Evolutionary conservation across 2,113 vertebrate species (phyloP).

Genomic region (Spizaetus ornatus): DNA sequence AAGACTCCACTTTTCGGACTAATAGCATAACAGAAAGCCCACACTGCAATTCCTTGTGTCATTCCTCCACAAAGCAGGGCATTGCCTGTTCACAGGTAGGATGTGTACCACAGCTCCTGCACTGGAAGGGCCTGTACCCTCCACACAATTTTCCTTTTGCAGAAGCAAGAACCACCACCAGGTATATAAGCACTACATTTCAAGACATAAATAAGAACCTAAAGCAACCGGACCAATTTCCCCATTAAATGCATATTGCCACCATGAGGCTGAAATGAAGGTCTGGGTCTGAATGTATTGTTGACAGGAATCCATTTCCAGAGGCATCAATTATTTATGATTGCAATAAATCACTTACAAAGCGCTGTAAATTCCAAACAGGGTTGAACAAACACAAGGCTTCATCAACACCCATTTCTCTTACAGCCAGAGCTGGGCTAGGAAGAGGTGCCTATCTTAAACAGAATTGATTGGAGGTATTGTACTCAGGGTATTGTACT

Average conservation of each 20-base stretch:
- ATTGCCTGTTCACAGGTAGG: neutral
- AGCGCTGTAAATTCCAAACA: slow-evolving; percentile 10
- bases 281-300: slow-evolving; percentile 4
- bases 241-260: slow-evolving; percentile 24
- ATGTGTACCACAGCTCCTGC: neutral
- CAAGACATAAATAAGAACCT: slow-evolving; percentile 3
- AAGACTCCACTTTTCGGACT: neutral
- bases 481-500: neutral
- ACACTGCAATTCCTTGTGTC: neutral
- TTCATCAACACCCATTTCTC: slow-evolving; percentile 24
- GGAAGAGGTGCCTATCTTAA: neutral
- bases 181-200: neutral
- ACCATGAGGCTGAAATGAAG: slow-evolving; percentile 19
- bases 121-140: neutral
- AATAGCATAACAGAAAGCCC: neutral
- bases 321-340: slow-evolving; percentile 32
- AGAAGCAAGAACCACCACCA: neutral
- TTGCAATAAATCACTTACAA: slow-evolving; percentile 25
- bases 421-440: neutral
- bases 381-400: slow-evolving; percentile 8
- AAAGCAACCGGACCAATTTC: neutral
- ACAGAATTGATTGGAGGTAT: neutral
- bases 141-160: neutral
- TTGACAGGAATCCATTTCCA: slow-evolving; percentile 51
- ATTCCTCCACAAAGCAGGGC: neutral